phyloP scores from a whole-genome alignment of 2,888 invertebrate genomes.

The Hydriomena furcata region DNA sequence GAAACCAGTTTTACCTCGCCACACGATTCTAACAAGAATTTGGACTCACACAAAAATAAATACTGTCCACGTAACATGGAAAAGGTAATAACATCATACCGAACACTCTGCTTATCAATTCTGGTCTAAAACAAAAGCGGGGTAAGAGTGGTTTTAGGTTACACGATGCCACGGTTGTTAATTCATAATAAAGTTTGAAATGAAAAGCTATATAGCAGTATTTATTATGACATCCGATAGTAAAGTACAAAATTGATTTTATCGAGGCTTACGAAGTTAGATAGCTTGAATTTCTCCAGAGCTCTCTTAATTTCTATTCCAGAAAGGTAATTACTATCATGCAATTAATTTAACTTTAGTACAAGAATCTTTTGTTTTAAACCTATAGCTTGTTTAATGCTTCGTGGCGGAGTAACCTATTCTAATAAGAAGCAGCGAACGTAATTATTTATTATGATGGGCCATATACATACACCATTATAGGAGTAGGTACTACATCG shows the following conservation, averaged over 20 bases:
- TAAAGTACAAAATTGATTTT: slow-evolving; percentile 80
- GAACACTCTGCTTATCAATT: slow-evolving; percentile 57
- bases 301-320: slow-evolving; percentile 47
- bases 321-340: slow-evolving; percentile 54
- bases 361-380: background rate
- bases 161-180: slow-evolving; percentile 51
- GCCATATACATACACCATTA: too few species aligned
- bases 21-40: slow-evolving; percentile 80
- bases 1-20: slow-evolving; percentile 73
- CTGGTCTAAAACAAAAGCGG: slow-evolving; percentile 53
- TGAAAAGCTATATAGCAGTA: slow-evolving; percentile 70
- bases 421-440: background rate
- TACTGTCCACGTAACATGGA: slow-evolving; percentile 78
- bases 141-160: slow-evolving; percentile 62
- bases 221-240: slow-evolving; percentile 78
- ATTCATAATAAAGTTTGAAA: slow-evolving; percentile 60
- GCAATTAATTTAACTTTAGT: slow-evolving; percentile 45
- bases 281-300: slow-evolving; percentile 62
- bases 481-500: too few species aligned
- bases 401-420: background rate
- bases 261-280: slow-evolving; percentile 64
- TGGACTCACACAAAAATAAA: slow-evolving; percentile 79
- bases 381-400: background rate
- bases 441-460: background rate
- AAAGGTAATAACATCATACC: slow-evolving; percentile 68